Evolutionary conservation across 2,797 vertebrate genomes (phyloP), one percentile per base, ranked within the genome.

Genomic region (Eulemur albifrons): DNA sequence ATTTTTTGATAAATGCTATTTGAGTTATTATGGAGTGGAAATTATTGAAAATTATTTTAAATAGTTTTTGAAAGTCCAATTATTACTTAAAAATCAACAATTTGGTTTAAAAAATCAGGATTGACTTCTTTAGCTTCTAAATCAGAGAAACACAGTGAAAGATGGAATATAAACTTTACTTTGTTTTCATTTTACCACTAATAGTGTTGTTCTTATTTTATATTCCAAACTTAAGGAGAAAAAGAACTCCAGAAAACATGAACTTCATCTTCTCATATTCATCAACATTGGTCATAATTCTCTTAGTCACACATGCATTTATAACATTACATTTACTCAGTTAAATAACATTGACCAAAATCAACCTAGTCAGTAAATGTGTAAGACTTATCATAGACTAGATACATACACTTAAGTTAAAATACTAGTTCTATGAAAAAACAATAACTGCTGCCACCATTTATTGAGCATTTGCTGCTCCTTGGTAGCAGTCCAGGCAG

Each of bases 291-390:
- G 14, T 84, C 13, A 84, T 75, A 87, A 83, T 79, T 93, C 40
- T 70, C 32, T 65, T 73, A 86, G 50, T 48, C 54, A 63, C 72
- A 84, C 18, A 91, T 0, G 40, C 27, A 93, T 89, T 86, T 90
- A 83, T 38, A 59, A 86, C 79, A 79, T 45, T 82, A 32, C 38
- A 93, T 48, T 88, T 79, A 77, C 27, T 89, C 35, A 30, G 81
- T 65, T 92, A 95, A 95, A 80, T 82, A 94, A 93, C 38, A 92
- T 1, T 90, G 73, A 84, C 61, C 59, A 35, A 96, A 84, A 89
- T 61, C 70, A 77, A 89, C 48, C 70, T 84, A 84, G n/a, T 87
- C 35, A 50, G 8, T 70, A 83, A 63, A 75, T 25, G 30, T 48
- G 48, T 15, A 75, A 84, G 9, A 88, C 35, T 87, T 79, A 61